phyloP scores from a whole-genome alignment of 2,888 invertebrate genomes.

The Diloba caeruleocephala region DNA sequence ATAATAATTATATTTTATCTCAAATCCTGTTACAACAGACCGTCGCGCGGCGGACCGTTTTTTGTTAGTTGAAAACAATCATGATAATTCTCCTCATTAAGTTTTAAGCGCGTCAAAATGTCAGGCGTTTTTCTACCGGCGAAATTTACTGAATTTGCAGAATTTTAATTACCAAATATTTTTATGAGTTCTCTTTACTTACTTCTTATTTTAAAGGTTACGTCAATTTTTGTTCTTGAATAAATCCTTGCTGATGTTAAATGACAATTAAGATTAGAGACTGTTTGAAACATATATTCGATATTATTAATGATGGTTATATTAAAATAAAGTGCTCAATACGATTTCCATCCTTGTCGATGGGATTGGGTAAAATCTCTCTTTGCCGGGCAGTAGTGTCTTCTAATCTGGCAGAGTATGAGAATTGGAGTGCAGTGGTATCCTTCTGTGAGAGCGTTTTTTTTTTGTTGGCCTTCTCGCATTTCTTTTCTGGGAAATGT shows the following conservation, averaged over 20 bases:
- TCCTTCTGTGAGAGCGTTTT: no score
- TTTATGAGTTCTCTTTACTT: slow-evolving; percentile 9
- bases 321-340: no score
- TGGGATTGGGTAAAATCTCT: no score
- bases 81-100: slow-evolving; percentile 24
- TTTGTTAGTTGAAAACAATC: slow-evolving; percentile 27
- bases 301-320: no score
- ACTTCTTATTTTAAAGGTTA: slow-evolving; percentile 5
- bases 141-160: slow-evolving; percentile 10
- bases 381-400: no score
- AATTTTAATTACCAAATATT: slow-evolving; percentile 36
- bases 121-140: slow-evolving; percentile 18
- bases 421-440: no score
- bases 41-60: slow-evolving; percentile 10
- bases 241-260: neutral
- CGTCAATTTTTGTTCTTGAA: slow-evolving; percentile 11
- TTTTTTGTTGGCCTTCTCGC: no score
- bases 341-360: no score
- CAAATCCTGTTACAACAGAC: slow-evolving; percentile 2
- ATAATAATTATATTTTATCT: slow-evolving; percentile 20
- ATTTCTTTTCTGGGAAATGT: no score
- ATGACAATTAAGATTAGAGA: neutral
- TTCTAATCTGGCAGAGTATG: no score
- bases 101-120: slow-evolving; percentile 34
- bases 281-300: no score